Base-by-base conservation (phyloP, 2,113 vertebrate species). In the Calidris pygmaea region DNA sequence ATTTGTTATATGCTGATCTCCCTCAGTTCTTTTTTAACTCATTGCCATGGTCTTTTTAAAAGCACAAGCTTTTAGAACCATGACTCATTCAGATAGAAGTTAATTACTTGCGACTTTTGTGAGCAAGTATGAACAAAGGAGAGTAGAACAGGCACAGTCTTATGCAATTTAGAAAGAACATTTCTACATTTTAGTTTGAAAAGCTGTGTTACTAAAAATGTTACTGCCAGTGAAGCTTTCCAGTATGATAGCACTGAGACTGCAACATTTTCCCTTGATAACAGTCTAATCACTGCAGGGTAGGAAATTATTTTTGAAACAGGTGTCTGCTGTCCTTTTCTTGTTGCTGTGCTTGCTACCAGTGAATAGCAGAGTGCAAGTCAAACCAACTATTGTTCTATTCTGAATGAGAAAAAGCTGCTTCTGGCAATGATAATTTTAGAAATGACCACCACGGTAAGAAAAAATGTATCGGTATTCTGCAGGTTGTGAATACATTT, bases 61-160 rank as follows among this genome's bases (percentile, higher is more conserved):
- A 94, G 68, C 27, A 75, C 27, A 73, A 77, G 85, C 83, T 92
- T 96, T 94, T 87, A 86, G 70, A 92, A 73, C 39, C 39, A 35
- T 92, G 96, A 95, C 65, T 96, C 95, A 93, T 86, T 89, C 65
- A 85, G 72, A 58, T 63, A 72, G 60, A 87, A 87, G 65, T 93
- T 89, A 95, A 95, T 89, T 84, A 72, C 85, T 82, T 92, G 62
- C 4, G 39, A 92, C 79, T 92, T 95, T 72, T 56, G 56, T 85
- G 87, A 93, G 30, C 53, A 67, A 86, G 59, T 89, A 63, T 72
- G 90, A 95, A 95, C 93, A 96, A 94, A 95, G 81, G 59, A n/a
- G 5, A 93, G 53, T 73, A 83, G 67, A 94, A 87, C 67, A 89
- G 70, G 34, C 37, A 68, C 2, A 59, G 73, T 45, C 80, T 93